phyloP scores from a whole-genome alignment of 92 coral and sea anemone genomes.

The Zoanthus gigantus region DNA sequence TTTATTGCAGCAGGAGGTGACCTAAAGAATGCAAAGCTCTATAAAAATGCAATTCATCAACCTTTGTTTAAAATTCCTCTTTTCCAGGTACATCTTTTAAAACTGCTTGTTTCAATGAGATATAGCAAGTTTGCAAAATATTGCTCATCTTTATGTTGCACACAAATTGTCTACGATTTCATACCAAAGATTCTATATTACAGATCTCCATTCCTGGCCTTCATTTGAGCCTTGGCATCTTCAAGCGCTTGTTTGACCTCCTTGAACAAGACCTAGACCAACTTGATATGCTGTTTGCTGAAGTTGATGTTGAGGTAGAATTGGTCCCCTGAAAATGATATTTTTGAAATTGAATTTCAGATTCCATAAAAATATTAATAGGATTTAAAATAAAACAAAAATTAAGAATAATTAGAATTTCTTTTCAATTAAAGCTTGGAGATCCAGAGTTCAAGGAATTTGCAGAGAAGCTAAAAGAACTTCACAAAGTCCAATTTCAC shows the following conservation, averaged over 20 bases:
- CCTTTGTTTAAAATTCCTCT: constrained; percentile 20
- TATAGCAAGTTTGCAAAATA: not conserved
- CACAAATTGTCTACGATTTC: not conserved
- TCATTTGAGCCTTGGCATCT: constrained; percentile 15
- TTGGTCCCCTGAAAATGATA: not conserved
- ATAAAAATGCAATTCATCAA: constrained; percentile 3
- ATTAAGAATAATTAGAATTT: too few species aligned
- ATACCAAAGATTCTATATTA: not conserved
- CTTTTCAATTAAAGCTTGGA: not conserved
- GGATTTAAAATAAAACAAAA: not conserved
- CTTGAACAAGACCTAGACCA: constrained; percentile 15
- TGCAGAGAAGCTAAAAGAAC: not conserved
- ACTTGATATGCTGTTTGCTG: constrained; percentile 5
- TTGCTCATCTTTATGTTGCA: not conserved
- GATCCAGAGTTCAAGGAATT: constrained; percentile 5
- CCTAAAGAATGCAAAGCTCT: constrained; percentile 20
- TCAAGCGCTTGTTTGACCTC: constrained; percentile 7
- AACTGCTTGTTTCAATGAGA: not conserved
- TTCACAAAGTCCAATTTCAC: not conserved
- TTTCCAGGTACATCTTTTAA: not conserved
- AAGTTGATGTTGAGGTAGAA: not conserved
- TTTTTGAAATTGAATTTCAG: not conserved
- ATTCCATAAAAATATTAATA: not conserved
- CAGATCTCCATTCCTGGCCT: constrained; percentile 6
- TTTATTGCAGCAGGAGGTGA: constrained; percentile 26